These are phyloP conservation scores for Marmota monax DNA, from an alignment of 2,113 vertebrate species.

Conservation along the genomic window DNA sequence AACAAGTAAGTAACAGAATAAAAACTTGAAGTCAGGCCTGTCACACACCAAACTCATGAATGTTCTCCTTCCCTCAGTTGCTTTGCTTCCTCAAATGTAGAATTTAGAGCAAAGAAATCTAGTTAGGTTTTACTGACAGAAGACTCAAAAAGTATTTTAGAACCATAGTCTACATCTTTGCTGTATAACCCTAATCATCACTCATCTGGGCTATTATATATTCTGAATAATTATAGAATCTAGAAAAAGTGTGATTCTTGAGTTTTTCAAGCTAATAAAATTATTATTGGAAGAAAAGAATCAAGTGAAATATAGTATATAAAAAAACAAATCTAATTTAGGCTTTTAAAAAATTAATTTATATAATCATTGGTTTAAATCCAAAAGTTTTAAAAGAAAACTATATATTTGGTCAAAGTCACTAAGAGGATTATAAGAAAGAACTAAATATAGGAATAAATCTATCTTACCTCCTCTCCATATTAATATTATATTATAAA, in stretches of 20 bases:
- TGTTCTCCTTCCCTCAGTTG: not conserved
- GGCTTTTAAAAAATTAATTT: not conserved
- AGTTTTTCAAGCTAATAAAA: slow-evolving; percentile 5
- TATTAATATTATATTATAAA: not conserved
- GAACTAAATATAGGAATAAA: slow-evolving; percentile 15
- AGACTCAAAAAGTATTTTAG: not conserved
- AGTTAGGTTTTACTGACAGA: not conserved
- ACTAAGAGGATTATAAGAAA: not conserved
- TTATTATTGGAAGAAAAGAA: not conserved
- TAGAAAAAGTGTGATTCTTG: not conserved
- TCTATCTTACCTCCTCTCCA: not conserved
- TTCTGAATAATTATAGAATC: not conserved
- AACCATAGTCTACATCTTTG: not conserved
- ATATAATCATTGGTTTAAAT: not conserved
- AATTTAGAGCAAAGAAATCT: slow-evolving; percentile 11
- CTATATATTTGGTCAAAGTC: not conserved
- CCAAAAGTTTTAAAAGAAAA: slow-evolving; percentile 2
- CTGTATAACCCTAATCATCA: not conserved
- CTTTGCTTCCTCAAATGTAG: not conserved
- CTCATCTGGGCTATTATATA: not conserved
- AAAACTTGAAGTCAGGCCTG: not conserved
- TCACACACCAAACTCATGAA: not conserved
- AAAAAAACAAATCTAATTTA: not conserved
- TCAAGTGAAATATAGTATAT: not conserved
- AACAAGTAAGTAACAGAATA: not conserved